Evolutionary conservation across 2,888 invertebrate species (phyloP).

Genomic region (Schrankia costaestrigalis): DNA sequence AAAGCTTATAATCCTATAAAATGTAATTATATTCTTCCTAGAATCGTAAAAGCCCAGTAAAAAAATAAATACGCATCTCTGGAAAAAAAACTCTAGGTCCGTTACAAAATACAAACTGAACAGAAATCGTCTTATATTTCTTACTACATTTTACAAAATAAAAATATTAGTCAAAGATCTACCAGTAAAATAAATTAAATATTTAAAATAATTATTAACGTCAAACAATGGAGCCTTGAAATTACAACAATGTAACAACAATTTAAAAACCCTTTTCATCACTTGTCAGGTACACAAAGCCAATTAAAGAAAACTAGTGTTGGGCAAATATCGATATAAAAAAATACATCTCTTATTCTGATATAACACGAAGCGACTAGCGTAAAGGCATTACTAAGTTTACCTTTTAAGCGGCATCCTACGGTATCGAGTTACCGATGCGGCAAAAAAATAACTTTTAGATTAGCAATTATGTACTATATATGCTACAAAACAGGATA

Average conservation of each 20-base stretch:
- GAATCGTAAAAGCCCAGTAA: conserved; percentile 11
- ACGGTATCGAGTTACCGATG: conserved; percentile 63
- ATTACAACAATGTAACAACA: conserved; percentile 10
- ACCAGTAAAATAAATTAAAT: too few species aligned
- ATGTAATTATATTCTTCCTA: conserved; percentile 1
- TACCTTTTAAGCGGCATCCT: conserved; percentile 64
- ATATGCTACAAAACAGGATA: conserved; percentile 45
- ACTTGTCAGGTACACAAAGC: conserved; percentile 31
- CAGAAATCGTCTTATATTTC: too few species aligned
- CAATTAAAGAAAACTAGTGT: conserved; percentile 67
- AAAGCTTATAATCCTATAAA: too few species aligned
- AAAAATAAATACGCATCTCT: conserved; percentile 10
- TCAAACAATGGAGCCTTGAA: too few species aligned
- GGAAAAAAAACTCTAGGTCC: too few species aligned
- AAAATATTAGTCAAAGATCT: too few species aligned
- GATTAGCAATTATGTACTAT: conserved; percentile 65
- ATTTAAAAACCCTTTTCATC: conserved; percentile 14
- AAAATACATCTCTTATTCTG: conserved; percentile 43
- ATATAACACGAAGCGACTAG: conserved; percentile 64
- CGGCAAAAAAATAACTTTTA: conserved; percentile 41
- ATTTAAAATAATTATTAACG: too few species aligned
- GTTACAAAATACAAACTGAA: too few species aligned
- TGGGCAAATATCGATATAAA: conserved; percentile 61
- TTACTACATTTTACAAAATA: too few species aligned
- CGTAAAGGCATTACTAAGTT: conserved; percentile 70